Base-by-base conservation (phyloP, 2,888 invertebrate genomes). In the Nebria salina region DNA sequence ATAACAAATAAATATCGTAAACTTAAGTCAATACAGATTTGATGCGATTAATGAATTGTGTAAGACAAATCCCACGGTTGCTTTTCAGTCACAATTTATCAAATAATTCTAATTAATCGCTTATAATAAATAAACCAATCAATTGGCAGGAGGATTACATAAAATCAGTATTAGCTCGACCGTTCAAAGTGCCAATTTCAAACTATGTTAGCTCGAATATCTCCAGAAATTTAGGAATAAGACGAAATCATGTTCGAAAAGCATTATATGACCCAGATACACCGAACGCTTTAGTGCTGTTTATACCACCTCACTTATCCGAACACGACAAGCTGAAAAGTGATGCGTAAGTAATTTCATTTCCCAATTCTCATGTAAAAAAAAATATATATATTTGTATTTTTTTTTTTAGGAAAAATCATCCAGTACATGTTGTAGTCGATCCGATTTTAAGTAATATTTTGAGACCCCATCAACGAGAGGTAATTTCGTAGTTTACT, bases 401-500 rank as follows among this genome's bases (percentile, higher is more conserved):
- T 74, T 42, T 72, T 43, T 41, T 42, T 76, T 84, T 83, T 89
- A 88, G 73, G 84, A 92, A 92, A 77, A 91, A 91, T 79, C 90
- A 90, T 77, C 91, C 92, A 87, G 98, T 99, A 0, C 98, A 99
- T 87, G 98, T 99, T 1, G 99, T 99, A 0, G 98, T 99, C 0
- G 99, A 99, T 91, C 99, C 99, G 0, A 88, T 95, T 1, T 90
- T 99, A 2, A 95, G 96, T 15, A 95, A 96, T 87, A 92, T 99
- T 82, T 90, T 99, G 2, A 91, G 99, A 74, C 99, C 99, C 0
- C 99, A 99, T 93, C 99, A 99, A 88, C 92, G 99, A 84, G 99
- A 99, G 87, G 92, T 92, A 54, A 7, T 54, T 54, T 54, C 8
- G 13, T 13, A 8, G 1, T 8, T 54, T 68, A 75, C 20, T 79